Conservation (phyloP, 1,140 invertebrate genomes). For the Zaprionus kolodkinae region DNA sequence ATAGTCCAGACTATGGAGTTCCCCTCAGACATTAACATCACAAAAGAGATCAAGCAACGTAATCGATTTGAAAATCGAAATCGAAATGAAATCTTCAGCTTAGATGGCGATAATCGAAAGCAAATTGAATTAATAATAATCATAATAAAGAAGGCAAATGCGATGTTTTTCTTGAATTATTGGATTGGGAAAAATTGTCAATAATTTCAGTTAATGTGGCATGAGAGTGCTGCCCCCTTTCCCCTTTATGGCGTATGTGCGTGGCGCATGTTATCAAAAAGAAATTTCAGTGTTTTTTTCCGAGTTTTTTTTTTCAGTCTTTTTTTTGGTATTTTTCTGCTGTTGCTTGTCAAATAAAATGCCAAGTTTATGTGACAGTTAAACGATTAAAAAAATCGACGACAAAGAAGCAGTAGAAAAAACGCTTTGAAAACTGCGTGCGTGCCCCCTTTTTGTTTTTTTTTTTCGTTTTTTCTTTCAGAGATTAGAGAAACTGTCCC, state of each 20-base stretch:
- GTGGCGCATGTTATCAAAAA: slow-evolving; percentile 67
- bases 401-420: slow-evolving; percentile 26
- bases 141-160: slow-evolving; percentile 28
- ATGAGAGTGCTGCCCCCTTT: slow-evolving; percentile 20
- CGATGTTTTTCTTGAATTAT: slow-evolving; percentile 77
- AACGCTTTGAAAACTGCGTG: slow-evolving; percentile 69
- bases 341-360: slow-evolving; percentile 80
- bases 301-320: slow-evolving; percentile 19
- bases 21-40: slow-evolving; percentile 57
- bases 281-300: slow-evolving; percentile 57
- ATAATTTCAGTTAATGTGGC: slow-evolving; percentile 78
- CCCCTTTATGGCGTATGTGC: slow-evolving; percentile 18
- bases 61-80: neutral
- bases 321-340: slow-evolving; percentile 43
- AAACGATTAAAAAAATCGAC: slow-evolving; percentile 66
- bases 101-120: slow-evolving; percentile 69
- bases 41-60: slow-evolving; percentile 30
- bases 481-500: slow-evolving; percentile 65
- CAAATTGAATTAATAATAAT: slow-evolving; percentile 79
- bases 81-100: slow-evolving; percentile 43
- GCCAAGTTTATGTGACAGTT: slow-evolving; percentile 80
- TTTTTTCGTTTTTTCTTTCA: neutral
- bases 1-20: slow-evolving; percentile 63
- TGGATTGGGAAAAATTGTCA: slow-evolving; percentile 70
- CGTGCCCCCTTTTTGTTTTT: neutral